Evolutionary conservation across 23 tunicate genomes (phyloP), one percentile per base, ranked within the genome.

Genomic region (Trididemnum nubilum): DNA sequence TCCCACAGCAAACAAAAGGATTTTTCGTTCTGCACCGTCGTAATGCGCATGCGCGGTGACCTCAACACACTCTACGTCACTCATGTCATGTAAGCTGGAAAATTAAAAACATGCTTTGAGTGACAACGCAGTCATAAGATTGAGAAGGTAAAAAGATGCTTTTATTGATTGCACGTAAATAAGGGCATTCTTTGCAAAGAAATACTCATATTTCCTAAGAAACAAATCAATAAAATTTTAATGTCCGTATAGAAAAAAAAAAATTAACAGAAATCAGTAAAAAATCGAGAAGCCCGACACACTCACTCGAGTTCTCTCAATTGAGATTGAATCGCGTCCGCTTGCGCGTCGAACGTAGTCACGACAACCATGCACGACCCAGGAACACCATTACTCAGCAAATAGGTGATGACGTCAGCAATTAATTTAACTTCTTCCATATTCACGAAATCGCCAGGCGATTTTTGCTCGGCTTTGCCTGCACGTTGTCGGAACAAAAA

Each of bases 301-400:
- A 44, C 78, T 77, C 35, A 86, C 90, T 86, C 73, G 36, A 86
- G 70, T 23, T 71, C 34, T 31, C 76, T 52, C 72, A 86, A 40
- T 27, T 73, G 72, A 23, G 72, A 52, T 24, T 36, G 36, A 27
- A 86, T 71, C 35, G 51, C 80, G 0, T 33, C 4, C 25, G 66
- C 84, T 71, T 86, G 90, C 23, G 84, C 84, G 51, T 72, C 51
- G 34, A 35, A 35, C 23, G 84, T 79, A 52, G 90, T 36, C 60
- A 86, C 64, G 80, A 86, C 90, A 71, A 39, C 90, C 30, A 86
- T 37, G 38, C 80, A 64, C 37, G 90, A 37, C 9, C 90, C 90
- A 31, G 90, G 90, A 30, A 79, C 85, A 0, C 84, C 90, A 32
- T 72, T 83, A 79, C 80, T 79, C 61, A 86, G 84, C 84, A 86